Base-by-base conservation (phyloP, 2,888 invertebrate species). In the Napeogenes inachia region DNA sequence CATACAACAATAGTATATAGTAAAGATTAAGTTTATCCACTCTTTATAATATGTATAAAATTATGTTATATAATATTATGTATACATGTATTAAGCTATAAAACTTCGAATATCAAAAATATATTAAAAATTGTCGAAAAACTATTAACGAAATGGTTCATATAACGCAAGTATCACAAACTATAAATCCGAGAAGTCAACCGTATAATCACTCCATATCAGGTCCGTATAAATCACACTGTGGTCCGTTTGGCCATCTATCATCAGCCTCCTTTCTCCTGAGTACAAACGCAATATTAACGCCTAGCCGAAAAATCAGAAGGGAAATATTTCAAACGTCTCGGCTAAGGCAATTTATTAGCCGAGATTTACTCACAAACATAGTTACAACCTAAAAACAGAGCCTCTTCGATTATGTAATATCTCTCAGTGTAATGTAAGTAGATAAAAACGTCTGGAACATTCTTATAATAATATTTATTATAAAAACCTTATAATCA, bases 181-280 rank as follows among this genome's bases (percentile, higher is more conserved):
- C 64, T 60, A 77, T 76, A 74, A 75, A 77, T 77, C 73, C 68
- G 65, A 61, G 69, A 70, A 74, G 70, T 72, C 71, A 67, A 69
- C 67, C 73, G 73, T 70, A 68, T 75, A 75, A 75, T 74, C 72
- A 73, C 72, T 70, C 68, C 54, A 58, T 64, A 57, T 65, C 66
- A 65, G 69, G 68, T 67, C 68, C 62, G 59, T 67, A 70, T 75
- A 74, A 74, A 75, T 75, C 74, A 73, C 64, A 62, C 63, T 61
- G 69, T 65, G 73, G 73, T 64, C 67, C 54, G 57, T 62, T 56
- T 64, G 56, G 59, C 63, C 66, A 73, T 75, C 70, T 63, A 72
- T 75, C 73, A 74, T 74, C 63, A 58, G 57, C 57, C 57, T 59
- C 56, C 33, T 66, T 64, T 47, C 59, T 56, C 60, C 38, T 21